phyloP scores from a whole-genome alignment of 2,797 vertebrate genomes.

The Leptoclinus maculatus region DNA sequence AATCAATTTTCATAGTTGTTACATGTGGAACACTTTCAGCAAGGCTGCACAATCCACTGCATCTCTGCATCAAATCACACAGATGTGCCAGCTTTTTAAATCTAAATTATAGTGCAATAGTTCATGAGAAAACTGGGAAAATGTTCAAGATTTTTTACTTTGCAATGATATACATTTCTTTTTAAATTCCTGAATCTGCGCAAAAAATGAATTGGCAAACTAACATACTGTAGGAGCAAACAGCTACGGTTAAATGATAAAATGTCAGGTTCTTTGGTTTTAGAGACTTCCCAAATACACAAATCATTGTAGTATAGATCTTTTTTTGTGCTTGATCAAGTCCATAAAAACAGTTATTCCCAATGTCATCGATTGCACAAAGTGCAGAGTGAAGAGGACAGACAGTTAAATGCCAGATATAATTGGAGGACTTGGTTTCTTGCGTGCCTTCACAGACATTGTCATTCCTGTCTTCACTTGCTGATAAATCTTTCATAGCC shows the following conservation, averaged over 20 bases:
- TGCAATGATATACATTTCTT: not conserved
- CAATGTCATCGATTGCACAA: constrained; percentile 58
- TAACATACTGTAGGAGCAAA: not conserved
- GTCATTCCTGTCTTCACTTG: constrained; percentile 80
- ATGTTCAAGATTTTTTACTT: not conserved
- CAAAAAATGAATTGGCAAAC: not conserved
- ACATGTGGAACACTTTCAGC: not conserved
- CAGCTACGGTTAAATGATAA: not conserved
- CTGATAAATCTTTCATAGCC: constrained; percentile 84
- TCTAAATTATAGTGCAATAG: not conserved
- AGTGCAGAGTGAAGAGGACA: constrained; percentile 54
- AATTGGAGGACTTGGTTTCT: constrained; percentile 76
- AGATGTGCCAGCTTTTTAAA: not conserved
- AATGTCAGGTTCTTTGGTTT: constrained; percentile 5
- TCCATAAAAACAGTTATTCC: constrained; percentile 54
- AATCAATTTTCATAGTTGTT: not conserved
- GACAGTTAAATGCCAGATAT: constrained; percentile 74
- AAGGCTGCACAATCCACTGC: not conserved
- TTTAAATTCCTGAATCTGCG: not conserved
- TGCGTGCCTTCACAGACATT: constrained; percentile 74
- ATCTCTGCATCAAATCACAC: not conserved
- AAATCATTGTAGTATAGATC: constrained; percentile 14
- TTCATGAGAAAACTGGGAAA: not conserved
- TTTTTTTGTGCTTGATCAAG: constrained; percentile 44
- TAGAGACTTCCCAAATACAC: constrained; percentile 17